Percentiles rank a stretch among this genome's conserved stretches.
These are phyloP conservation scores for Anisognathus igniventris DNA, from an alignment of 2,797 vertebrate genomes.

Conservation along the genomic window DNA sequence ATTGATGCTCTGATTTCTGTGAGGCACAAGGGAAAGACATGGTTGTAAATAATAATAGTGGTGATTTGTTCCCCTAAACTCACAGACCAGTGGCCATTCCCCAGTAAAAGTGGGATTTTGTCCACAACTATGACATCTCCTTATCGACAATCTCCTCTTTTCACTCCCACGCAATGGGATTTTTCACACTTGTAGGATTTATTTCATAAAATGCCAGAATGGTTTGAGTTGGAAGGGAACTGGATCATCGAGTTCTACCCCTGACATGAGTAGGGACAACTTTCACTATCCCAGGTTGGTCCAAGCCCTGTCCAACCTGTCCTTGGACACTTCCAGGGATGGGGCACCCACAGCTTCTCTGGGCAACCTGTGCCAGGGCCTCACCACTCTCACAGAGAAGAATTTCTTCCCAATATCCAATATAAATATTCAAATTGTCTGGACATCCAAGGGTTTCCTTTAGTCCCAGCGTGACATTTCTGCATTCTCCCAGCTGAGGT, in stretches of 20 bases:
- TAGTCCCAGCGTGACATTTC: neutral
- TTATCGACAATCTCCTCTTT: neutral
- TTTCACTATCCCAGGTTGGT: neutral
- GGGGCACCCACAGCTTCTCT: neutral
- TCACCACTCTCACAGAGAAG: fast-evolving
- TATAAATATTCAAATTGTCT: neutral
- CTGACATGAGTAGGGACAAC: neutral
- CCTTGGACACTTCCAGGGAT: neutral
- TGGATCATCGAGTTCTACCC: fast-evolving
- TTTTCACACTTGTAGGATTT: neutral
- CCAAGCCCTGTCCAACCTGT: fast-evolving
- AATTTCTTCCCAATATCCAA: neutral
- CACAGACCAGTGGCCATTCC: neutral
- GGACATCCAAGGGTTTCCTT: neutral
- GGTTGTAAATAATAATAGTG: fast-evolving
- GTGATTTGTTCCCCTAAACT: neutral
- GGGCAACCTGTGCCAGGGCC: fast-evolving
- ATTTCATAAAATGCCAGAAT: neutral
- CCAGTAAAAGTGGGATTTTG: neutral
- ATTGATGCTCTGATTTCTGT: neutral
- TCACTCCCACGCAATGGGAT: too few relatives aligned
- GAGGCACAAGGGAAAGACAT: neutral
- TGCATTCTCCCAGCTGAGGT: neutral
- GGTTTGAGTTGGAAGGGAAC: neutral
- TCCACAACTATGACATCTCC: neutral